Evolutionary conservation across 2,113 vertebrate genomes (phyloP), one percentile per base, ranked within the genome.

Genomic region (Aegithalos caudatus): DNA sequence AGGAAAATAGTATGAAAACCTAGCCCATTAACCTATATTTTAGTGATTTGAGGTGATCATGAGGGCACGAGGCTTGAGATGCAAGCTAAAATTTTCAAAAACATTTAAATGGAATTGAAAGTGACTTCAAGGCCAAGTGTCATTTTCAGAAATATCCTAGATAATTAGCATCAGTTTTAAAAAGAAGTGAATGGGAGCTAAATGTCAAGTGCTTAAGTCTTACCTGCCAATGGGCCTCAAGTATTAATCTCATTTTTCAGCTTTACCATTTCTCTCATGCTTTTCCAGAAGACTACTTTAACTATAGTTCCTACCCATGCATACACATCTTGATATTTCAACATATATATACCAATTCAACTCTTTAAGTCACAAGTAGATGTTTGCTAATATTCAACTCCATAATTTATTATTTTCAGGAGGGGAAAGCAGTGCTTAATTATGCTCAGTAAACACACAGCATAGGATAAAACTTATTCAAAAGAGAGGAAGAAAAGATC

Each of bases 381-480:
- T 70, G 4, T 71, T 81, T 84, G 28, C 8, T 84, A 31, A n/a
- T 74, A 87, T 70, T 87, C 45, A 9, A 28, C 4, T 45, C 56
- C 60, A 58, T 14, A 45, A 38, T 57, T 86, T 73, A 29, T 73
- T 70, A 18, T 66, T 78, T 91, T 83, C 3, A 3, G 12, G 23
- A 22, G 5, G 2, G 1, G 2, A 9, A 16, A 72, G 0, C 7
- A 40, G 3, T 74, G 9, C 2, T 57, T 44, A 48, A 4, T 69
- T 78, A 56, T 11, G 3, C 5, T 58, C 21, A 81, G 10, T 9
- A 85, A 58, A 71, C 40, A 53, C n/a, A 74, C 66, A 80, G 17
- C 8, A 61, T 22, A 23, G 5, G 17, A 51, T 9, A 24, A 64
- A 12, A 18, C 40, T 84, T 24, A 56, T 79, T 66, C 33, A 64